Evolutionary conservation across 2,888 invertebrate species (phyloP), one percentile per base, ranked within the genome.

Genomic region (Fragum fragum): DNA sequence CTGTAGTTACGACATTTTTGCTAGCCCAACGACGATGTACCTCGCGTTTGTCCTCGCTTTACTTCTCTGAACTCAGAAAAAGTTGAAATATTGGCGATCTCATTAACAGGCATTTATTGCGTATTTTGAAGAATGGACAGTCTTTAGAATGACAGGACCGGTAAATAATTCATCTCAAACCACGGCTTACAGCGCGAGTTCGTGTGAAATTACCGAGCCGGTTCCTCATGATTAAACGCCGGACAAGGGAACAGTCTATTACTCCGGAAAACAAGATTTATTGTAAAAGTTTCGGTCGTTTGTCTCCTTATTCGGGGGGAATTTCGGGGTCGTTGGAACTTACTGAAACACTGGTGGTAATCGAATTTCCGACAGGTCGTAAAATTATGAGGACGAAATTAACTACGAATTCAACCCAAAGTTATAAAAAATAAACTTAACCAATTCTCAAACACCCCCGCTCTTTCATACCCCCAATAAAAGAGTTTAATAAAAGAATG

Each of bases 61-160:
- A n/a, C n/a, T n/a, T n/a, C n/a, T n/a, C n/a, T n/a, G n/a, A n/a
- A n/a, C n/a, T n/a, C n/a, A n/a, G n/a, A n/a, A n/a, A n/a, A n/a
- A 6, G n/a, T 21, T 63, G 66, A 66, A 42, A 42, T 66, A 66
- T 66, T 66, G 42, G 42, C 26, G 26, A 23, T 7, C 23, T 66
- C 39, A 66, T 66, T 66, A 66, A 42, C 66, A 21, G 66, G 39
- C 42, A 66, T 39, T 66, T 66, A 66, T 66, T 14, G 39, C 66
- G 42, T 66, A 42, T 28, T 42, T 42, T 66, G 66, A 66, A 36
- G 36, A 66, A 66, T 66, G 39, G 42, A 23, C 66, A 66, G 66
- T 66, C 66, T n/a, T 42, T 66, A 16, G 7, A 26, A 26, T 66
- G 66, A 66, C 66, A 66, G 66, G 23, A 26, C 32, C 6, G 7